These are phyloP conservation scores for Serranus cabrilla DNA, from an alignment of 2,797 vertebrate species.

Conservation along the genomic window DNA sequence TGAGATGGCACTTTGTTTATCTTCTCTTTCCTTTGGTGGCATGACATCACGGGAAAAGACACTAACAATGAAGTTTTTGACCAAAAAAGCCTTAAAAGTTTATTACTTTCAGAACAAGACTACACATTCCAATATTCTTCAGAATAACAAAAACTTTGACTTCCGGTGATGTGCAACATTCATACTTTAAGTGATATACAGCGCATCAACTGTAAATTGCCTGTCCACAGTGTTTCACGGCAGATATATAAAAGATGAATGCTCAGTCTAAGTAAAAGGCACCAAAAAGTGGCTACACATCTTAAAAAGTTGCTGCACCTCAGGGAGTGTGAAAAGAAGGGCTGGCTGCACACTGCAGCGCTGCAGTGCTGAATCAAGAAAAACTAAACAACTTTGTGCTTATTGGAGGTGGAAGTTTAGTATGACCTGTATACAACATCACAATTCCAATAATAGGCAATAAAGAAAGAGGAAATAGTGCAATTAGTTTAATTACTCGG, in stretches of 20 bases:
- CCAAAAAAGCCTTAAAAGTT: constrained; percentile 7
- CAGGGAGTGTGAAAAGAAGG: constrained; percentile 39
- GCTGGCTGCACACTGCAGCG: constrained; percentile 18
- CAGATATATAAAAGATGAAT: constrained; percentile 24
- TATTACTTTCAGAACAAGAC: constrained; percentile 19
- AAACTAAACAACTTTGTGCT: constrained; percentile 33
- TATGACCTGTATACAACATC: constrained; percentile 29
- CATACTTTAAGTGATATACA: neutral
- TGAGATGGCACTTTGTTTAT: constrained; percentile 58
- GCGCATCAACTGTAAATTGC: neutral
- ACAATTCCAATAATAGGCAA: constrained; percentile 20
- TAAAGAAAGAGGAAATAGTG: constrained; percentile 17
- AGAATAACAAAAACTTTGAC: neutral
- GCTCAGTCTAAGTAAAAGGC: constrained; percentile 17
- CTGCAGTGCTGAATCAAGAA: constrained; percentile 43
- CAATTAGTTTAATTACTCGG: constrained; percentile 16
- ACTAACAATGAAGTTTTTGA: constrained; percentile 19
- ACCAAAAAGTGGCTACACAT: constrained; percentile 16
- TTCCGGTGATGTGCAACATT: neutral
- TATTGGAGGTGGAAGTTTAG: constrained; percentile 23
- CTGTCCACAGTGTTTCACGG: constrained; percentile 13
- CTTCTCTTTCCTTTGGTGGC: constrained; percentile 21
- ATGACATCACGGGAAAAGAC: constrained; percentile 39
- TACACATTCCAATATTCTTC: neutral
- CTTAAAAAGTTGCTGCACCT: constrained; percentile 40